Evolutionary conservation across 2,888 invertebrate genomes (phyloP), one percentile per base, ranked within the genome.

Genomic region (Euzophera pinguis): DNA sequence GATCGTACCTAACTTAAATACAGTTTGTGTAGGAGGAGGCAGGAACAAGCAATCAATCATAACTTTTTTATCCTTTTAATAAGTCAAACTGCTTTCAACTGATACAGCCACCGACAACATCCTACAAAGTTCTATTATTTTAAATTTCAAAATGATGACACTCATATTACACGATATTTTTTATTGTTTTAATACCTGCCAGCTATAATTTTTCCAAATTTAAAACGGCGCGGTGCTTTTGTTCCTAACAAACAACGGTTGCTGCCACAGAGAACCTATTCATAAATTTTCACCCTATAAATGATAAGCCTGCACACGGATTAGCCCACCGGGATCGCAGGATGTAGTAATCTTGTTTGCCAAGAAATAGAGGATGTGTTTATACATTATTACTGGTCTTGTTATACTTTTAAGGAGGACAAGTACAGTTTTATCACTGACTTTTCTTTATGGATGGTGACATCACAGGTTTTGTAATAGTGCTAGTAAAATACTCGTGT

Each of bases 341-440:
- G 89, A 89, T 84, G 87, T 79, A 71, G 71, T 88, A 88, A 88
- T 88, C 87, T 81, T 85, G 82, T 84, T 81, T 84, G 75, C 69
- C 65, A 64, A 67, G 61, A 71, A 71, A 63, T 69, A 71, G 65
- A 65, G 67, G 68, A 67, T 67, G 69, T 75, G 69, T 76, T 75
- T 78, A 64, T 67, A 64, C 71, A 71, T 77, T 73, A 78, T 77
- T 79, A 72, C 74, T 72, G 61, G 50, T 10, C 62, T 64, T 60
- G 56, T 49, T 53, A 55, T 54, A 55, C 60, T 62, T 61, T 58
- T 60, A 63, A 63, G 58, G 61, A 57, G 62, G 63, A 62, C 64
- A 66, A 37, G 45, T 32, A 34, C 45, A 32, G 14, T 32, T 27
- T 45, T 45, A 45, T 43, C 42, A 43, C 38, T 41, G 47, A 41